Conservation (phyloP, 2,113 vertebrate species). For the Siniperca chuatsi region DNA sequence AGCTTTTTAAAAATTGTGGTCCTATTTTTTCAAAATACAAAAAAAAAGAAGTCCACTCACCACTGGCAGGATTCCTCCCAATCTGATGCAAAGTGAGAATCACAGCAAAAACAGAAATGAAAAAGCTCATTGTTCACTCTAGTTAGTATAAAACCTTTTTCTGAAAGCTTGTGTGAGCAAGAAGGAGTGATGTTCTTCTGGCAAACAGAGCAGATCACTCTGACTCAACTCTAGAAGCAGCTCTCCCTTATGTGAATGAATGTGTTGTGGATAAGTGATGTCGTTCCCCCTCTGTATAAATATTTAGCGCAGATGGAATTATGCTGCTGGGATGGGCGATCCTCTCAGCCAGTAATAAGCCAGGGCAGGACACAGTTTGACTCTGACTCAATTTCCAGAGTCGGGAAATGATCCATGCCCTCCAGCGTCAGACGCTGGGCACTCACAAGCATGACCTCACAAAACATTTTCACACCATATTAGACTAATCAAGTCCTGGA, state of each 20-base stretch:
- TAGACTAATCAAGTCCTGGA: slow-evolving; percentile 41
- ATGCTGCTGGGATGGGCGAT: slow-evolving; percentile 87
- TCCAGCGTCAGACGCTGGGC: slow-evolving; percentile 68
- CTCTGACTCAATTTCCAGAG: slow-evolving; percentile 86
- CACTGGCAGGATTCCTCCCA: slow-evolving; percentile 75
- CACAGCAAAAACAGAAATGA: slow-evolving; percentile 63
- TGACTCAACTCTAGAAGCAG: slow-evolving; percentile 59
- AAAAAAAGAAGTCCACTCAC: slow-evolving; percentile 74
- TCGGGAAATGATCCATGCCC: slow-evolving; percentile 82
- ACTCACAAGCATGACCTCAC: slow-evolving; percentile 71
- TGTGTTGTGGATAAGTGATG: slow-evolving; percentile 84
- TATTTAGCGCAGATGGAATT: slow-evolving; percentile 86
- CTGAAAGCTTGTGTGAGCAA: slow-evolving; percentile 38
- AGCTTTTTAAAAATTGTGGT: neutral
- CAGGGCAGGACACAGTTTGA: slow-evolving; percentile 79
- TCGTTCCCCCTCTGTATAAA: slow-evolving; percentile 87
- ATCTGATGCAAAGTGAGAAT: slow-evolving; percentile 76
- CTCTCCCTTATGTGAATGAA: slow-evolving; percentile 83
- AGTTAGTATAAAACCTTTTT: slow-evolving; percentile 28
- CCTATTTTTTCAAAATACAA: neutral
- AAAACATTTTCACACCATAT: slow-evolving; percentile 63
- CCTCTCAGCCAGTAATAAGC: slow-evolving; percentile 85
- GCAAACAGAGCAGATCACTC: slow-evolving; percentile 24
- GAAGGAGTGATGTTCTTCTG: slow-evolving; percentile 52
- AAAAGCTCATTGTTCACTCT: slow-evolving; percentile 72